Base-by-base conservation (phyloP, 2,888 invertebrate genomes). In the Apotomis betuletana region DNA sequence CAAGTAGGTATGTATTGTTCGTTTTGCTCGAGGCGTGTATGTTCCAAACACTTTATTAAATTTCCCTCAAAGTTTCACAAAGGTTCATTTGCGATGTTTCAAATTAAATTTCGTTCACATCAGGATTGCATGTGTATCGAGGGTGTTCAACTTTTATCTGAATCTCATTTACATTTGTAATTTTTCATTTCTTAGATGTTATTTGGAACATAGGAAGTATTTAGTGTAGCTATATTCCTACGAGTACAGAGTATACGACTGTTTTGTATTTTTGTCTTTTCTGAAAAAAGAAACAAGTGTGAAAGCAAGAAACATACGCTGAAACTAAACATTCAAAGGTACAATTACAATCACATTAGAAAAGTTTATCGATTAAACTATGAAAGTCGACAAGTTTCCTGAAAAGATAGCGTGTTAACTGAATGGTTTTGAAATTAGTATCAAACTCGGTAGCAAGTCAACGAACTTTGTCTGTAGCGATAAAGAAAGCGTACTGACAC, bases 401-500 rank as follows among this genome's bases (percentile, higher is more conserved):
- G 6, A 8, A 65, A 61, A 71, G 51, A 67, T 67, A 58, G 67
- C 63, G 63, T 72, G 67, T 63, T 65, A 60, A 54, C 41, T 8
- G 61, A 65, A 46, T 57, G n/a, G 27, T 46, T 52, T 62, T n/a
- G 15, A 63, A 67, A 72, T 68, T 54, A 52, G 46, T 52, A 58
- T 52, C 59, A 62, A 63, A 68, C 68, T 72, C 63, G 57, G 36
- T 36, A 63, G 58, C 61, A 57, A 71, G 67, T 72, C 63, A 51
- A 44, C 61, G 15, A 72, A 72, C 63, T 72, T 72, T 13, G 36
- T 41, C 61, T 57, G 72, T 38, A 51, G 52, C 60, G 41, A 36
- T 78, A 77, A 80, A 82, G 81, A 80, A 80, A 79, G 82, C 79
- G 81, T 83, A 82, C 82, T 80, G 78, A 81, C 83, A 78, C 82